A percentile compares a stretch with the other conserved stretches of the same genome.
phyloP scores from a whole-genome alignment of 2,113 vertebrate species.

The Anguilla japonica region DNA sequence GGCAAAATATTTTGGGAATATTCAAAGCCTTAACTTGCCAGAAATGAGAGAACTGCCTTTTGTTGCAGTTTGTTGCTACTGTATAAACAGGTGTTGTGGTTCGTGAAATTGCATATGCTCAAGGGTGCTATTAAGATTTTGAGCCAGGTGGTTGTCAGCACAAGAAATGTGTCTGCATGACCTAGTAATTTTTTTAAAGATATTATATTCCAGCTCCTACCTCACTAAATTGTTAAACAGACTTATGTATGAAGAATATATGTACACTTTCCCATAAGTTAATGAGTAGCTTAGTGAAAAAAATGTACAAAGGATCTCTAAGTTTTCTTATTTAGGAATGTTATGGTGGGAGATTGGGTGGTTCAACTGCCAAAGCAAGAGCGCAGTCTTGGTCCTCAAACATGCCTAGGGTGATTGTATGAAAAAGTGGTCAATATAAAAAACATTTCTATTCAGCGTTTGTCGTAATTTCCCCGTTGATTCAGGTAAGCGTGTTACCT shows the following conservation, averaged over 20 bases:
- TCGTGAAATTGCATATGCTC: slow-evolving; percentile 63
- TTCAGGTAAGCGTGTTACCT: background rate
- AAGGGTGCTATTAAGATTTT: slow-evolving; percentile 62
- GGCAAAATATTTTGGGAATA: slow-evolving; percentile 18
- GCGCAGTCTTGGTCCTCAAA: background rate
- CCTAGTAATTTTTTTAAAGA: slow-evolving; percentile 44
- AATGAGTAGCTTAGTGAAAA: background rate
- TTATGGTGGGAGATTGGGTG: background rate
- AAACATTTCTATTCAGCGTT: background rate
- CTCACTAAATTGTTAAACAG: slow-evolving; percentile 73
- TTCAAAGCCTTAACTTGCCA: slow-evolving; percentile 60
- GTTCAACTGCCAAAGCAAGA: background rate
- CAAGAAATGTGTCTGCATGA: slow-evolving; percentile 49
- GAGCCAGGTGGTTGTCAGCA: slow-evolving; percentile 63
- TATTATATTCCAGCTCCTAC: slow-evolving; percentile 58
- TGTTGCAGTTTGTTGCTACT: slow-evolving; percentile 56
- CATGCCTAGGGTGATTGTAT: background rate
- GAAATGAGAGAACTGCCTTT: slow-evolving; percentile 70
- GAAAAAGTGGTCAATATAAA: background rate
- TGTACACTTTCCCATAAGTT: background rate
- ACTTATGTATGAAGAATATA: slow-evolving; percentile 45
- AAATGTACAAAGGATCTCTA: background rate
- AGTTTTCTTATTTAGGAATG: background rate
- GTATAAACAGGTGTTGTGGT: slow-evolving; percentile 58
- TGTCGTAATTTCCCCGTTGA: background rate